Evolutionary conservation across 2,797 vertebrate species (phyloP).

Genomic region (Microctenopoma stevenorrisi): DNA sequence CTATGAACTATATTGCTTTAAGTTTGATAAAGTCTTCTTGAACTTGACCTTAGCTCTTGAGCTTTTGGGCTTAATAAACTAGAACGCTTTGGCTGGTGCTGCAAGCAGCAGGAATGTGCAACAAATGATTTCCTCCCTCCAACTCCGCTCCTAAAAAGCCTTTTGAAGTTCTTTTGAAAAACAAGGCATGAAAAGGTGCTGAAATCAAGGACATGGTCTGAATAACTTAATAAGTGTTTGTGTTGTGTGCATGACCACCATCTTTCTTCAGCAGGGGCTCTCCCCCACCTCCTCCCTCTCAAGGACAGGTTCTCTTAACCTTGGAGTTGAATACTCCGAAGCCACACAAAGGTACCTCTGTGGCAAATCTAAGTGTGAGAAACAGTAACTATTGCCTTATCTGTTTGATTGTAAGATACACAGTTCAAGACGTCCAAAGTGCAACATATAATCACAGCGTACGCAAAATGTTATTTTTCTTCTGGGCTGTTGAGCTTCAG

Average conservation of each 20-base stretch:
- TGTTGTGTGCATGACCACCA: conserved; percentile 66
- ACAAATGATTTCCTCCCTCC: conserved; percentile 76
- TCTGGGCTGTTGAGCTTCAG: conserved; percentile 21
- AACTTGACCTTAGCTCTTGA: conserved; percentile 33
- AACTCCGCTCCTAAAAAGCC: conserved; percentile 57
- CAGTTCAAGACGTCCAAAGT: conserved; percentile 23
- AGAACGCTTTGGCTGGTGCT: conserved; percentile 53
- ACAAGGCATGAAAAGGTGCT: conserved; percentile 72
- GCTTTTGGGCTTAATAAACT: conserved; percentile 56
- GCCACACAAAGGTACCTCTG: conserved; percentile 51
- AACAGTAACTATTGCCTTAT: conserved; percentile 39
- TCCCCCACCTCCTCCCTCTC: conserved; percentile 51
- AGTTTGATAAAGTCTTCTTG: conserved; percentile 31
- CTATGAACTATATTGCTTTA: not conserved
- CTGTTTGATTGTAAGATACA: conserved; percentile 38
- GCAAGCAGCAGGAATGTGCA: conserved; percentile 70
- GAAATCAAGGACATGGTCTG: conserved; percentile 77
- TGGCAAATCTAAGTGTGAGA: conserved; percentile 23
- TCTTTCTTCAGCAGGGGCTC: conserved; percentile 57
- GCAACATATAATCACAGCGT: conserved; percentile 23
- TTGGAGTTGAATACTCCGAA: conserved; percentile 64
- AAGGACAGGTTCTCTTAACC: conserved; percentile 75
- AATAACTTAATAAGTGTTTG: conserved; percentile 73
- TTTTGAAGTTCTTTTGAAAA: conserved; percentile 77
- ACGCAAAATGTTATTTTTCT: conserved; percentile 11